Percentiles rank a stretch among this genome's conserved stretches.
Conservation (phyloP, 2,888 invertebrate genomes). For the Bombylius major region DNA sequence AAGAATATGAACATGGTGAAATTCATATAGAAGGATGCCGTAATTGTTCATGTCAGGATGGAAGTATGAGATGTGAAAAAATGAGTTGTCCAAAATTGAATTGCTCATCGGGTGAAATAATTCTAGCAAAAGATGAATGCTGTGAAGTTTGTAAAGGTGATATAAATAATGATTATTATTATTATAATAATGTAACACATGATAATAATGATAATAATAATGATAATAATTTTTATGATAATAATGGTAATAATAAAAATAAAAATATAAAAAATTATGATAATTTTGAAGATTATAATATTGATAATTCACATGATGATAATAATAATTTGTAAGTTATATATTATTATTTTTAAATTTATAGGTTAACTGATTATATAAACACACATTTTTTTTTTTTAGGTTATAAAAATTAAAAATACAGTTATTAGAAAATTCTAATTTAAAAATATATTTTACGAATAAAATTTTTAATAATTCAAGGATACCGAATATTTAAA, state of each 20-base stretch:
- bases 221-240: neutral
- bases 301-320: neutral
- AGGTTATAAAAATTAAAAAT: too few relatives aligned
- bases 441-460: too few relatives aligned
- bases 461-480: too few relatives aligned
- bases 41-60: constrained; percentile 72
- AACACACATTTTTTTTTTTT: too few relatives aligned
- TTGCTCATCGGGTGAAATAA: constrained; percentile 64
- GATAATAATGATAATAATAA: neutral
- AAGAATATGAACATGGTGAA: constrained; percentile 70
- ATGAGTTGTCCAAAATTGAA: constrained; percentile 63
- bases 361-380: too few relatives aligned
- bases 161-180: neutral
- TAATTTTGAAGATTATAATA: neutral
- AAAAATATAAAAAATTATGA: neutral
- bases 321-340: neutral
- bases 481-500: too few relatives aligned
- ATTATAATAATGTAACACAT: neutral
- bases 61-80: constrained; percentile 65
- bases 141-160: constrained; percentile 82
- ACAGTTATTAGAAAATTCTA: too few relatives aligned
- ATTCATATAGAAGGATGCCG: constrained; percentile 58
- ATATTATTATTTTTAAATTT: too few relatives aligned
- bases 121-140: constrained; percentile 73
- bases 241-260: neutral